Evolutionary conservation across 2,113 vertebrate genomes (phyloP).

Genomic region (Orycteropus afer): DNA sequence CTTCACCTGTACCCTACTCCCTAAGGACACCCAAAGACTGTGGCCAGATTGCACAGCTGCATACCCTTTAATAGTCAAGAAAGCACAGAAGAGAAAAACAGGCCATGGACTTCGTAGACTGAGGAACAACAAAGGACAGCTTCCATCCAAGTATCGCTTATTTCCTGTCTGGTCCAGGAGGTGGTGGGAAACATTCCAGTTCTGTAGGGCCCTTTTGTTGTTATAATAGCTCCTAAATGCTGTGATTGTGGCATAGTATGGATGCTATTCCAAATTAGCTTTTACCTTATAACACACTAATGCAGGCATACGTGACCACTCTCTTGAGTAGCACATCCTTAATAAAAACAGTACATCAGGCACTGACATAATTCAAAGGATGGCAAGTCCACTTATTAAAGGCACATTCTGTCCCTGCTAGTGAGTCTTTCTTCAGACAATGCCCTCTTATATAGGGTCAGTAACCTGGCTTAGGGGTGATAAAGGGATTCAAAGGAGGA

Average conservation of each 20-base stretch:
- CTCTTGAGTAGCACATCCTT: slow-evolving; percentile 54
- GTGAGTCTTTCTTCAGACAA: neutral
- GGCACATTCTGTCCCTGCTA: neutral
- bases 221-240: slow-evolving; percentile 46
- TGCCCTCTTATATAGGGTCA: neutral
- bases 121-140: neutral
- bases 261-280: slow-evolving; percentile 63
- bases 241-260: slow-evolving; percentile 52
- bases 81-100: neutral
- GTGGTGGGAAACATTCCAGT: neutral
- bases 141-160: neutral
- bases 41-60: neutral
- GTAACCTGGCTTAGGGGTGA: neutral
- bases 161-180: neutral
- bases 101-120: rapidly evolving
- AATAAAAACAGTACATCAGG: slow-evolving; percentile 74
- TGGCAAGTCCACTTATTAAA: slow-evolving; percentile 15
- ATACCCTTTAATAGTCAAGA: neutral
- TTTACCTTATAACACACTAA: slow-evolving; percentile 49
- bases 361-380: neutral
- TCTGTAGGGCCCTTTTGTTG: slow-evolving; percentile 36
- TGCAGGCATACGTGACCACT: neutral
- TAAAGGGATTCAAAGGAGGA: neutral
- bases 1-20: neutral
- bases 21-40: neutral